Conservation (phyloP, 2,113 vertebrate genomes). For the Capra hircus region DNA sequence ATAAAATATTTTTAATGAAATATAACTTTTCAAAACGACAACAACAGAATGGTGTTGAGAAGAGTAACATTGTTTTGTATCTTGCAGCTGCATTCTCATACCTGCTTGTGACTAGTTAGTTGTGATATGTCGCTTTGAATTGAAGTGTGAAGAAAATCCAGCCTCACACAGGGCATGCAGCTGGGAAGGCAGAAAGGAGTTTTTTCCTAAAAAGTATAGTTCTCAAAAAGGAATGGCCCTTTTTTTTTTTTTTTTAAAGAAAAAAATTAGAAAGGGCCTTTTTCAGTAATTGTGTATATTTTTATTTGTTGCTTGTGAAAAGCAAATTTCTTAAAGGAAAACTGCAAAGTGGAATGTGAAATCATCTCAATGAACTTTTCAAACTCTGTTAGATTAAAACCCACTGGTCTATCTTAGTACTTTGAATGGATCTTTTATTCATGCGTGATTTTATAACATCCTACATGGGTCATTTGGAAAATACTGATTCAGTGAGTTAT, state of each 20-base stretch:
- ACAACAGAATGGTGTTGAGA: background rate
- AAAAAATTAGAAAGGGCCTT: background rate
- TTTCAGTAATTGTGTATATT: background rate
- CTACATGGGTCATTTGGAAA: background rate
- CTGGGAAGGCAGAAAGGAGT: background rate
- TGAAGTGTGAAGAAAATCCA: background rate
- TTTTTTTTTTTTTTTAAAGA: background rate
- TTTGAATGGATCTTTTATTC: background rate
- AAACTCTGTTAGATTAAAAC: background rate
- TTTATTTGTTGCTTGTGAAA: background rate
- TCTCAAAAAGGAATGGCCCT: background rate
- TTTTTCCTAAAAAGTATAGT: background rate
- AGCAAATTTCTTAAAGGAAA: background rate
- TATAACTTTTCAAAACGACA: background rate
- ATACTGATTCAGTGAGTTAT: background rate
- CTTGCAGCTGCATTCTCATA: background rate
- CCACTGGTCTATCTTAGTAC: background rate
- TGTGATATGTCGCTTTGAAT: background rate
- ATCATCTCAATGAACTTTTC: background rate
- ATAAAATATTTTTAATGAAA: background rate
- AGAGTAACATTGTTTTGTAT: background rate
- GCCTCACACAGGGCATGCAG: background rate
- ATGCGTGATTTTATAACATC: background rate
- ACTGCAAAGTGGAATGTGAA: background rate
- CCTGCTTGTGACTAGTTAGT: background rate